These are phyloP conservation scores for Peromyscus nudipes DNA, from an alignment of 2,797 vertebrate genomes.

Conservation along the genomic window DNA sequence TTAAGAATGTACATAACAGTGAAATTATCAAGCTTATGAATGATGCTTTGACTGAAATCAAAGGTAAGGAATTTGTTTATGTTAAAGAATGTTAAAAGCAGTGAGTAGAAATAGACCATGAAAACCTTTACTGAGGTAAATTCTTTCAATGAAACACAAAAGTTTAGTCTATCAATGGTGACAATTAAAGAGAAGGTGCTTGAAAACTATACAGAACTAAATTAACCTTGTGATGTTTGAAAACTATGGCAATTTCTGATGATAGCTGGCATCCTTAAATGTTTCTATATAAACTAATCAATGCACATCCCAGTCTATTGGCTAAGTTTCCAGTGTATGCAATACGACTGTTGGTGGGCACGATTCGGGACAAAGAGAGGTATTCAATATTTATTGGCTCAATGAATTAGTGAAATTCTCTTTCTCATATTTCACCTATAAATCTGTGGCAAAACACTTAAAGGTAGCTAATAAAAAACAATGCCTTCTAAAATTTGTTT, in stretches of 20 bases:
- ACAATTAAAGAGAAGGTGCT: not conserved
- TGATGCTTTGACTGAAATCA: not conserved
- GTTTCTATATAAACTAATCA: not conserved
- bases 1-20: constrained; percentile 32
- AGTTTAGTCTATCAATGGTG: constrained; percentile 12
- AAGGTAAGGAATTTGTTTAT: constrained; percentile 40
- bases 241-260: constrained; percentile 10
- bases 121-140: constrained; percentile 41
- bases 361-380: not conserved
- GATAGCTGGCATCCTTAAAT: not conserved
- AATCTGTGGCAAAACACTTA: constrained; percentile 46
- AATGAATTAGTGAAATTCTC: constrained; percentile 29
- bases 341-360: not conserved
- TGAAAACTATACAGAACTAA: constrained; percentile 41
- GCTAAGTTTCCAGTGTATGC: not conserved
- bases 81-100: not conserved
- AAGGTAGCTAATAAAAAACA: constrained; percentile 22
- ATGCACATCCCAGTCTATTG: not conserved
- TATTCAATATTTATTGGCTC: constrained; percentile 2
- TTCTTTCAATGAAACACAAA: constrained; percentile 28
- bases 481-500: constrained; percentile 47
- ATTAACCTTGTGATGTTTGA: constrained; percentile 46
- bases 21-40: constrained; percentile 16
- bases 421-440: constrained; percentile 19
- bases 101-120: not conserved